Evolutionary conservation across 2,888 invertebrate species (phyloP).

Genomic region (Pseudoips prasinana): DNA sequence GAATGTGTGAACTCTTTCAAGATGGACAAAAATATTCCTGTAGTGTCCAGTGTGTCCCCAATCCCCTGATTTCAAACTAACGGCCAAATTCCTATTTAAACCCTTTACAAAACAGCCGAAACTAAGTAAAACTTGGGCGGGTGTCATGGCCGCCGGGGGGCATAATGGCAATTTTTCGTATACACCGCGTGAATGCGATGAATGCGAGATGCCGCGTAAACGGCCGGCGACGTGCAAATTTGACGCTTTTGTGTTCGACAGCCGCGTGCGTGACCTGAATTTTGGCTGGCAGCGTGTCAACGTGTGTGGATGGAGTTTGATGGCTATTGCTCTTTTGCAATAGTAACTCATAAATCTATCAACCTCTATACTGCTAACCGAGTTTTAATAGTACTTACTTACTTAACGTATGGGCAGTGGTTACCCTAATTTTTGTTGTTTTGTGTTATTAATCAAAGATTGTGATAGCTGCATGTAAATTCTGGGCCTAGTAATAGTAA

Average conservation of each 20-base stretch:
- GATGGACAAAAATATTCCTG: no score
- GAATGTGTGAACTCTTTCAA: no score
- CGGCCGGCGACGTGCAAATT: constrained; percentile 79
- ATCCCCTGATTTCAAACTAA: no score
- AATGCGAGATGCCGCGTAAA: constrained; percentile 77
- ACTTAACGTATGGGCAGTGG: no score
- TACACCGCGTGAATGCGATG: constrained; percentile 68
- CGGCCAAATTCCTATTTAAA: no score
- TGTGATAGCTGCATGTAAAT: no score
- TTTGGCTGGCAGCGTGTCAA: constrained; percentile 29
- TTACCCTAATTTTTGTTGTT: no score
- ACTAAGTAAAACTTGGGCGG: constrained; percentile 15
- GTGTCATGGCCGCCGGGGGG: constrained; percentile 58
- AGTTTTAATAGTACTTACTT: no score
- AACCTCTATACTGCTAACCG: no score
- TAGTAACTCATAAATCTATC: not conserved
- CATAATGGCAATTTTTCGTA: constrained; percentile 78
- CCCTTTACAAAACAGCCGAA: not conserved
- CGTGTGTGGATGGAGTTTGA: constrained; percentile 11
- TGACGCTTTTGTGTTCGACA: constrained; percentile 72
- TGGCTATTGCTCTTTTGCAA: constrained; percentile 2
- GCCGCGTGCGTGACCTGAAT: constrained; percentile 68
- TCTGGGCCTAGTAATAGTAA: no score
- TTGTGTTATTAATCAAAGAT: no score
- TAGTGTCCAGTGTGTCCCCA: no score